Evolutionary conservation across 2,888 invertebrate species (phyloP), one percentile per base, ranked within the genome.

Genomic region (Timema cristinae): DNA sequence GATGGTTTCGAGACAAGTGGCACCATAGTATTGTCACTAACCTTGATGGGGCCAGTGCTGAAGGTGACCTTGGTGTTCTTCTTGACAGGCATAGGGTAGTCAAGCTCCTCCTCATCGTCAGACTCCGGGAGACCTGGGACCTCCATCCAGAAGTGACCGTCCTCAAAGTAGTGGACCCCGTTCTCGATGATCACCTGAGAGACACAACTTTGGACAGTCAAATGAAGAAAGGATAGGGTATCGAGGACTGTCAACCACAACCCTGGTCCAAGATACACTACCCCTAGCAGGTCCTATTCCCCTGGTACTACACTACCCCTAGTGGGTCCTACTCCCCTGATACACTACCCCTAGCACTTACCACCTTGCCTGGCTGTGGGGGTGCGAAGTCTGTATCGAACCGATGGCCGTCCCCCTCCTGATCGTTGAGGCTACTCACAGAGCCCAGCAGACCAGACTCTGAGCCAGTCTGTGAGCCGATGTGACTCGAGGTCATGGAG

Each of bases 71-170:
- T 92, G 77, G 89, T 87, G 81, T 88, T 90, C 82, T 90, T 91
- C 80, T 92, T 93, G 61, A 91, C 86, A 79, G 91, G 89, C 76
- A 89, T 86, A 76, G 89, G 88, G 81, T 90, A 89, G 77, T 91
- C 90, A 72, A 85, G 85, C 76, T 90, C 90, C 70, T 75, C 75
- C 59, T 75, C 75, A 10, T 75, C 75, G 66, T 74, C 74, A 10
- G 75, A 71, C 51, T 75, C 75, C 32, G 73, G 75, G 56, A 84
- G 75, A 15, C 84, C 84, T 32, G 82, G 81, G 52, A 82, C 92
- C 87, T 95, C 95, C 84, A 95, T 93, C 90, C 94, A 95, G 82
- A 95, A 95, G 83, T 95, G 95, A 71, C 95, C 95, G 83, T 95
- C 95, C 81, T 94, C 94, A 78, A 93, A 93, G 82, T 94, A 94